Evolutionary conservation across 37 sponge, comb jelly and placozoan species (phyloP).

Genomic region (Halichondria panicea): DNA sequence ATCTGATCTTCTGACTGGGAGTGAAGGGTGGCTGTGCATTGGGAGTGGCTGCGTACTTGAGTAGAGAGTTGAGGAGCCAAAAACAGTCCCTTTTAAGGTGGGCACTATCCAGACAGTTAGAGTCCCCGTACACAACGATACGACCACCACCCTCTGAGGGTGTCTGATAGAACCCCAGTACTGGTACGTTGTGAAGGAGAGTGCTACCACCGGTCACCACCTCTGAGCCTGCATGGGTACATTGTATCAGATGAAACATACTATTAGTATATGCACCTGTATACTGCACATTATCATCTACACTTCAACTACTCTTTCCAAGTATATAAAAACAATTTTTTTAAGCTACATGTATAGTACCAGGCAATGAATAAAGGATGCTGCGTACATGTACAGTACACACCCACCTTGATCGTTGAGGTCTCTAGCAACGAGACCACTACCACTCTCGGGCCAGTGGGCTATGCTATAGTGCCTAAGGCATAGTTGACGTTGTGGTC

Average conservation of each 20-base stretch:
- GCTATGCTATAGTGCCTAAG: slow-evolving; percentile 84
- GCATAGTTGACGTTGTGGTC: slow-evolving; percentile 55
- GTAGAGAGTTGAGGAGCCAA: slow-evolving; percentile 67
- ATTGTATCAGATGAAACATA: too few relatives aligned
- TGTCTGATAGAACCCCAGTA: slow-evolving; percentile 83
- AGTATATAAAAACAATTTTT: too few relatives aligned
- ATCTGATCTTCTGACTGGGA: slow-evolving; percentile 8
- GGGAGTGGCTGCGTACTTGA: slow-evolving; percentile 51
- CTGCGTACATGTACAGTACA: too few relatives aligned
- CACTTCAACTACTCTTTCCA: too few relatives aligned
- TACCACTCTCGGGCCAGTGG: slow-evolving; percentile 68
- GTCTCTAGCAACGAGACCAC: slow-evolving; percentile 53
- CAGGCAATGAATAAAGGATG: too few relatives aligned
- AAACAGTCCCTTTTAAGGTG: slow-evolving; percentile 87
- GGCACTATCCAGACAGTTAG: slow-evolving; percentile 95
- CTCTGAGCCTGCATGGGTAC: slow-evolving; percentile 75
- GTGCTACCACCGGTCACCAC: slow-evolving; percentile 46
- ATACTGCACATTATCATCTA: too few relatives aligned
- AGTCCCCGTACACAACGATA: slow-evolving; percentile 90
- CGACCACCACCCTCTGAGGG: slow-evolving; percentile 62
- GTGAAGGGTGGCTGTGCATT: slow-evolving; percentile 11
- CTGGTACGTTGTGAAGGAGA: slow-evolving; percentile 57
- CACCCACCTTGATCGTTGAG: slow-evolving; percentile 89
- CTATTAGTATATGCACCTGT: too few relatives aligned
- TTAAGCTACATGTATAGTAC: too few relatives aligned